phyloP scores from a whole-genome alignment of 2,113 vertebrate genomes.

The Cololabis saira region DNA sequence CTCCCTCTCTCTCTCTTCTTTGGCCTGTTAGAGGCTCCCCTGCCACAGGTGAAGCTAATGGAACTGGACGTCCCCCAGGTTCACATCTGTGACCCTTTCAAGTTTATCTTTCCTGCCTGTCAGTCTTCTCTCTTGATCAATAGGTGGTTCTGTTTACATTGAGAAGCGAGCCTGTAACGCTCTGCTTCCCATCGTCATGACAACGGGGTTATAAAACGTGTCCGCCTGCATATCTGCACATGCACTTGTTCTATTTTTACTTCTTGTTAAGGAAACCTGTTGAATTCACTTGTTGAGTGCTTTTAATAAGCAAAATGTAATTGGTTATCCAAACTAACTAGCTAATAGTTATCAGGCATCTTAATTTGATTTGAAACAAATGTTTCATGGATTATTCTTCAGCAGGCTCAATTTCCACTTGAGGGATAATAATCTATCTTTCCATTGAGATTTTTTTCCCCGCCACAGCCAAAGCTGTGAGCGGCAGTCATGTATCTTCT shows the following conservation, averaged over 20 bases:
- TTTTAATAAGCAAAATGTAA: no score
- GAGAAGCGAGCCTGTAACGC: not conserved
- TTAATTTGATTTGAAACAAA: slow-evolving; percentile 50
- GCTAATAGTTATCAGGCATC: slow-evolving; percentile 19
- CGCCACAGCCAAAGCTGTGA: slow-evolving; percentile 61
- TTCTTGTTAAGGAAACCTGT: slow-evolving; percentile 42
- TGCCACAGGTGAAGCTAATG: slow-evolving; percentile 70
- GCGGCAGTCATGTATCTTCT: slow-evolving; percentile 57
- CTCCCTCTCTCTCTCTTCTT: slow-evolving; percentile 21
- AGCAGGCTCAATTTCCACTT: slow-evolving; percentile 57
- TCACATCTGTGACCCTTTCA: slow-evolving; percentile 64
- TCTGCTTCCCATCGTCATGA: slow-evolving; percentile 9
- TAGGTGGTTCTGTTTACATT: slow-evolving; percentile 41
- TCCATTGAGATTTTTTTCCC: slow-evolving; percentile 65
- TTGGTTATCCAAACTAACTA: not conserved
- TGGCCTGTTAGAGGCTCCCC: slow-evolving; percentile 28
- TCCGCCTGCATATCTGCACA: not conserved
- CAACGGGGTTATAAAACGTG: slow-evolving; percentile 2
- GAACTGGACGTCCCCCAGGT: slow-evolving; percentile 59
- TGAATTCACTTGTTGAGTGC: slow-evolving; percentile 23
- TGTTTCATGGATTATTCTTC: slow-evolving; percentile 41
- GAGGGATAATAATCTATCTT: slow-evolving; percentile 67
- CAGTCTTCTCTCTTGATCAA: slow-evolving; percentile 58
- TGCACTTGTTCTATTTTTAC: not conserved
- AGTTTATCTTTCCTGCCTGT: slow-evolving; percentile 65